Evolutionary conservation across 2,888 invertebrate genomes (phyloP).

Genomic region (Cephus pygmeus): DNA sequence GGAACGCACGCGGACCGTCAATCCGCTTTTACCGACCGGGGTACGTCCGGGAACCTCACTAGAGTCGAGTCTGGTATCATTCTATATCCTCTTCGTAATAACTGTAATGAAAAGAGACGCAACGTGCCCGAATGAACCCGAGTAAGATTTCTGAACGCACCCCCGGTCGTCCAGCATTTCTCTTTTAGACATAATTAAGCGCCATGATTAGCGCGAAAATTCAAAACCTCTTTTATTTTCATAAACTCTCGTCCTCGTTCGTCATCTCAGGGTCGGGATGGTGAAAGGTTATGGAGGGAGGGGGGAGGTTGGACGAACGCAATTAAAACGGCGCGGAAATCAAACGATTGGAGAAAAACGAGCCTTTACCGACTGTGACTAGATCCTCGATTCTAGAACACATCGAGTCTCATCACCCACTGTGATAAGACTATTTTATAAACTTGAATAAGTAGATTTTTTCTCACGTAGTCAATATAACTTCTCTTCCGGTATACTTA

Average conservation of each 20-base stretch:
- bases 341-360: constrained; percentile 9
- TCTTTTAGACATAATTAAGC: not conserved
- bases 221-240: not conserved
- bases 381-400: constrained; percentile 33
- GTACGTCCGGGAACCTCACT: too few species aligned
- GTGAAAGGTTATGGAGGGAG: not conserved
- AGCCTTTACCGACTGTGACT: constrained; percentile 25
- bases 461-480: not conserved
- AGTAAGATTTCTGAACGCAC: too few species aligned
- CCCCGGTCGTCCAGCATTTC: not conserved
- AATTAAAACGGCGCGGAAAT: constrained; percentile 1
- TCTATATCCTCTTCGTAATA: too few species aligned
- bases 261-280: not conserved
- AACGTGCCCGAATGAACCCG: too few species aligned
- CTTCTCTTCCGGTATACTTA: not conserved
- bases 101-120: too few species aligned
- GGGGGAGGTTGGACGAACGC: not conserved
- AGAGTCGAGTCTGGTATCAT: too few species aligned
- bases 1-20: not conserved
- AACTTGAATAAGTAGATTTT: constrained; percentile 29
- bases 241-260: not conserved
- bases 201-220: not conserved
- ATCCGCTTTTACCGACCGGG: not conserved
- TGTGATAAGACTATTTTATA: constrained; percentile 40
- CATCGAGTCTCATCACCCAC: constrained; percentile 40